phyloP scores from a whole-genome alignment of 2,113 vertebrate genomes.

The Tichodroma muraria region DNA sequence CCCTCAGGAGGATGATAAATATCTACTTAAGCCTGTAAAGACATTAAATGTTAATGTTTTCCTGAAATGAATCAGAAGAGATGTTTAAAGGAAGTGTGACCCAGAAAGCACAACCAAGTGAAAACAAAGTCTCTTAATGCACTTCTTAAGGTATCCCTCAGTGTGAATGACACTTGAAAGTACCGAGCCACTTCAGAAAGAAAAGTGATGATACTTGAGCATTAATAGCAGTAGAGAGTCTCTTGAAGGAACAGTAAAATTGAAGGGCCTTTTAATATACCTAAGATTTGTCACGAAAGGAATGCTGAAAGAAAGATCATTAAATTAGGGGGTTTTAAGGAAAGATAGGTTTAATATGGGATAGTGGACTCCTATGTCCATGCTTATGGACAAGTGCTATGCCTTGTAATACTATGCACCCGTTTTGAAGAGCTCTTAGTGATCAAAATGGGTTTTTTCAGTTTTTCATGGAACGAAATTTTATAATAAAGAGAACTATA shows the following conservation, averaged over 20 bases:
- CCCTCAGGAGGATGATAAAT: conserved; percentile 9
- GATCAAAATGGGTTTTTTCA: background rate
- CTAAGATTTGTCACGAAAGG: background rate
- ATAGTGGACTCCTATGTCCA: background rate
- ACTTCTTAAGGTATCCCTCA: background rate
- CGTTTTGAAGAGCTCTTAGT: background rate
- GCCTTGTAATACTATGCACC: background rate
- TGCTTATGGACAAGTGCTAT: background rate
- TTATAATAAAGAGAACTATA: background rate
- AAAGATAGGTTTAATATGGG: background rate
- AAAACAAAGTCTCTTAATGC: background rate
- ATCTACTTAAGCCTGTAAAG: background rate
- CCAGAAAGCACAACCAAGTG: background rate
- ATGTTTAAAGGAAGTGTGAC: conserved; percentile 2
- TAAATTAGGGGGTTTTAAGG: background rate
- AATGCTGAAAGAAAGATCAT: background rate
- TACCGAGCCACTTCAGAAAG: background rate
- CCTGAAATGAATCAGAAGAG: background rate
- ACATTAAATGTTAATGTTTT: conserved; percentile 24
- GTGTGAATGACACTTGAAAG: background rate
- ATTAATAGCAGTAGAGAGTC: background rate
- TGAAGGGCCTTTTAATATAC: background rate
- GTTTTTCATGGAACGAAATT: background rate
- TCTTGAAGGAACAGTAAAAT: background rate
- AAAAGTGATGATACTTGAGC: background rate